Conservation (phyloP, 2,797 vertebrate species). For the Argya squamiceps region DNA sequence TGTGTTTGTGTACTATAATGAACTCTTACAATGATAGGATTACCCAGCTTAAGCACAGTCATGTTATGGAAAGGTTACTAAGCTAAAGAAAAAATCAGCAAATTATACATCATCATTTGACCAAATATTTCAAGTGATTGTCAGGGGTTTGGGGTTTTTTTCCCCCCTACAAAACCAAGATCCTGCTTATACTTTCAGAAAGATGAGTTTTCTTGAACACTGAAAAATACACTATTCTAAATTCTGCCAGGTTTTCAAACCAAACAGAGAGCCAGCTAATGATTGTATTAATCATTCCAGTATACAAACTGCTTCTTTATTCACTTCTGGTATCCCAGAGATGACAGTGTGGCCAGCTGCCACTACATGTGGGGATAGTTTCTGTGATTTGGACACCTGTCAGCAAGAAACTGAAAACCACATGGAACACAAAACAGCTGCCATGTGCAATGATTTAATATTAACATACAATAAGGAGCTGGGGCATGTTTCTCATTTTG, state of each 20-base stretch:
- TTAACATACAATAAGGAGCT: conserved; percentile 28
- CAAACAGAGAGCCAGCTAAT: background rate
- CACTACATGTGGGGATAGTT: conserved; percentile 28
- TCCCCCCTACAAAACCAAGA: background rate
- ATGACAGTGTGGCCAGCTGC: conserved; percentile 57
- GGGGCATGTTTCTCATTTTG: background rate
- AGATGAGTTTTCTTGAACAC: background rate
- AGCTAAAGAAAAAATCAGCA: background rate
- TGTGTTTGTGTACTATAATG: background rate
- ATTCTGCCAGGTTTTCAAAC: background rate
- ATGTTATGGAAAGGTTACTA: background rate
- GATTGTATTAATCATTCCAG: background rate
- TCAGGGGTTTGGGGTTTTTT: accelerated
- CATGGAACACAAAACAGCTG: conserved; percentile 45
- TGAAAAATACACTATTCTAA: background rate
- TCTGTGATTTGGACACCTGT: conserved; percentile 63
- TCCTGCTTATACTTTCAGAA: background rate
- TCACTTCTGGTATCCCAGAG: background rate
- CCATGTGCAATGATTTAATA: conserved; percentile 40
- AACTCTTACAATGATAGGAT: background rate
- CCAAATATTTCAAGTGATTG: background rate
- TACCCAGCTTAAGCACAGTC: background rate
- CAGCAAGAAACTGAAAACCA: conserved; percentile 61
- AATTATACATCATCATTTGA: background rate
- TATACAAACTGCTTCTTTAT: background rate